Evolutionary conservation across 2,113 vertebrate genomes (phyloP), one percentile per base, ranked within the genome.

Genomic region (Colius striatus): DNA sequence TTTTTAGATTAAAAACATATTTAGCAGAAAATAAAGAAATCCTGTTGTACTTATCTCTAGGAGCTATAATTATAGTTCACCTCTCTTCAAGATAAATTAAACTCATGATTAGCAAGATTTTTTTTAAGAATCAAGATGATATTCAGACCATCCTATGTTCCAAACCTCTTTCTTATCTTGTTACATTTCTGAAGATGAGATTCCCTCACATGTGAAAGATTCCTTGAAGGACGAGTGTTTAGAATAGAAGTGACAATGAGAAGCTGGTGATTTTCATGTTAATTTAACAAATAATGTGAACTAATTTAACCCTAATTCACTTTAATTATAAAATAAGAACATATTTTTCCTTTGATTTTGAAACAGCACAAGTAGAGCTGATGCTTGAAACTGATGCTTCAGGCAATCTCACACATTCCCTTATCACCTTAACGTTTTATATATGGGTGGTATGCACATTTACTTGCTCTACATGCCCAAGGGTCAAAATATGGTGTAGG

Each of bases 381-480:
- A 61, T 95, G 41, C 62, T 93, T 95, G 93, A 90, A 84, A 91
- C 13, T 32, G 65, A 83, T 70, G 62, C 88, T 95, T 95, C 66
- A 80, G 85, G 96, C 85, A 75, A 50, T 50, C 45, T 87, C 66
- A 83, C 50, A 77, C 61, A 67, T 53, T 83, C 67, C 68, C 32
- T 60, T 63, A 88, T 63, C 70, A 81, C 60, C 55, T 55, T 43
- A 94, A 60, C 32, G 26, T 77, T 89, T 89, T 51, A 58, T 73
- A 18, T 20, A 54, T 0, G 2, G 67, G 61, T 84, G 47, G 65
- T 36, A 74, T n/a, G 36, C 70, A 60, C 86, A 77, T 90, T 90
- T 68, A 68, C 45, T 97, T 75, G 65, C 48, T 84, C 41, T 81
- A 38, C 22, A 72, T 74, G 94, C 90, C 90, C 79, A 93, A 71